These are phyloP conservation scores for Arnoldichthys spilopterus DNA, from an alignment of 2,797 vertebrate genomes.

Conservation along the genomic window DNA sequence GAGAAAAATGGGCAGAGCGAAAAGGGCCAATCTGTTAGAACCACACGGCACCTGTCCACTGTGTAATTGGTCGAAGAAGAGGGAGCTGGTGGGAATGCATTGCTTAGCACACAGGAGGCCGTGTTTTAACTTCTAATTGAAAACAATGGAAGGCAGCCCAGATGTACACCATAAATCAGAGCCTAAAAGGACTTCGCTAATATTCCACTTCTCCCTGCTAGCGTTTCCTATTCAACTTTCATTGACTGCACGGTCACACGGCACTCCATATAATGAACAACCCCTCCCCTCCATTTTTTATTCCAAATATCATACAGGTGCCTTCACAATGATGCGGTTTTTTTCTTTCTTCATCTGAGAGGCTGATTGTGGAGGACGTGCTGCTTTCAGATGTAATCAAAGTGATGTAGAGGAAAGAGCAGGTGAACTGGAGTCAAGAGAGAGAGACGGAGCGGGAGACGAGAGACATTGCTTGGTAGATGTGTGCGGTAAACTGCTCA, in stretches of 20 bases:
- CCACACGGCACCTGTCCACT: conserved; percentile 55
- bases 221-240: conserved; percentile 38
- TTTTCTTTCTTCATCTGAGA: conserved; percentile 31
- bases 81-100: conserved; percentile 24
- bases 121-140: conserved; percentile 56
- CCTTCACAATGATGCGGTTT: background rate
- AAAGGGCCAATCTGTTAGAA: conserved; percentile 48
- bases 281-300: conserved; percentile 14
- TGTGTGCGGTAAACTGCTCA: conserved; percentile 5
- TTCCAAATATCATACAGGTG: conserved; percentile 17
- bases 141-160: conserved; percentile 57
- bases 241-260: conserved; percentile 34
- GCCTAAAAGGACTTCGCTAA: conserved; percentile 47
- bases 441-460: background rate
- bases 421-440: conserved; percentile 27
- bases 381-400: conserved; percentile 58
- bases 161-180: conserved; percentile 58
- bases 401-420: conserved; percentile 50
- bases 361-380: conserved; percentile 55
- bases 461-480: background rate
- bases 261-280: conserved; percentile 45
- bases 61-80: conserved; percentile 55
- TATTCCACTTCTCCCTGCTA: conserved; percentile 28
- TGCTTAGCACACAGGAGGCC: conserved; percentile 31
- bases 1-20: conserved; percentile 46